Evolutionary conservation across 1,140 invertebrate genomes (phyloP).

Genomic region (Drosophila lacertosa): DNA sequence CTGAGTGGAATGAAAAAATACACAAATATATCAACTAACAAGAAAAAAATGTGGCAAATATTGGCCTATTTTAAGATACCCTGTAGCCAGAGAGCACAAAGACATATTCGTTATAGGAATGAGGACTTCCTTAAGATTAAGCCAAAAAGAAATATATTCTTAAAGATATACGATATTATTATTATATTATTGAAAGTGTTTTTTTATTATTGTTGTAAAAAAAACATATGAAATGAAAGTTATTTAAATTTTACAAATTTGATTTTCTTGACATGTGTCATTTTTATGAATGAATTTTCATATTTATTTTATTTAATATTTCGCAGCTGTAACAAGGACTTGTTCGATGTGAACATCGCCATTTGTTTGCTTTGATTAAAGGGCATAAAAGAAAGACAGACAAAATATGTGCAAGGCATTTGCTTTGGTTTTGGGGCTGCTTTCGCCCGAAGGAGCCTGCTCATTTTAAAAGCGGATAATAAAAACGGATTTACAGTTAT

Average conservation of each 20-base stretch:
- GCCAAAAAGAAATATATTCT: too few species aligned
- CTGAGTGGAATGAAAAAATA: slow-evolving; percentile 6
- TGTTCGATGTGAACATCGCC: neutral
- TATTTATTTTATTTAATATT: neutral
- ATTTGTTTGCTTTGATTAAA: neutral
- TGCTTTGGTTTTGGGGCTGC: neutral
- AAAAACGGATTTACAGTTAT: slow-evolving; percentile 81
- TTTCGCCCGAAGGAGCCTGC: slow-evolving; percentile 2
- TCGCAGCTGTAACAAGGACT: neutral
- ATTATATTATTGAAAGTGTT: too few species aligned
- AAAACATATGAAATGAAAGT: too few species aligned
- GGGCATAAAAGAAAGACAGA: slow-evolving; percentile 1
- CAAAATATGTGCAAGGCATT: slow-evolving; percentile 44
- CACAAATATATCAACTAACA: neutral
- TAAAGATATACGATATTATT: neutral
- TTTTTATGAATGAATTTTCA: neutral
- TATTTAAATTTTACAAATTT: neutral
- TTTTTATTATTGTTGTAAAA: too few species aligned
- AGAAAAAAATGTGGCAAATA: too few species aligned
- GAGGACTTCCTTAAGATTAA: too few species aligned
- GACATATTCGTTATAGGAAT: too few species aligned
- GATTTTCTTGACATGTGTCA: too few species aligned
- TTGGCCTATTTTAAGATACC: neutral
- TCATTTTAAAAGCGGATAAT: slow-evolving; percentile 53
- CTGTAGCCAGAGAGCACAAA: too few species aligned